Evolutionary conservation across 2,797 vertebrate species (phyloP).

Genomic region (Hephaestus fuliginosus): DNA sequence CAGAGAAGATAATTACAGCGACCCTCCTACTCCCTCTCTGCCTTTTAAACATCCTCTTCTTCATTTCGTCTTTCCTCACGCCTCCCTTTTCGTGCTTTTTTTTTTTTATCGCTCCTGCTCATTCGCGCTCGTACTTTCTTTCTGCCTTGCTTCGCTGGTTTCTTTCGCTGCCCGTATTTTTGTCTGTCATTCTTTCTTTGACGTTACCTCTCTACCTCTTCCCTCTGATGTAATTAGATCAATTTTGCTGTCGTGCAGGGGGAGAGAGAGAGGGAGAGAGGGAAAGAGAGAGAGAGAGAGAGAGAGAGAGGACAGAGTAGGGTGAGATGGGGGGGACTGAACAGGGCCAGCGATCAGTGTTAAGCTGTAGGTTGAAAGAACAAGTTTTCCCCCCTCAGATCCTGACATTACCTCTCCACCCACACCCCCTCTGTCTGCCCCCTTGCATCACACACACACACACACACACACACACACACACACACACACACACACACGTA

Average conservation of each 20-base stretch:
- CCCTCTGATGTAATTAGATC: slow-evolving; percentile 56
- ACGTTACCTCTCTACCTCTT: slow-evolving; percentile 36
- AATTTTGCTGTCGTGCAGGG: slow-evolving; percentile 41
- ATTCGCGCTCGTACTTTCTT: slow-evolving; percentile 23
- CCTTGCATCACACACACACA: slow-evolving; percentile 43
- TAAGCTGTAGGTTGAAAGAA: slow-evolving; percentile 57
- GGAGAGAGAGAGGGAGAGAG: slow-evolving; percentile 1
- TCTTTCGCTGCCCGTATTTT: slow-evolving; percentile 43
- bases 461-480: background rate
- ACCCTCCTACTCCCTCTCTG: slow-evolving; percentile 68
- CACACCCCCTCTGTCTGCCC: slow-evolving; percentile 35
- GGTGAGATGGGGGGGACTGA: slow-evolving; percentile 1
- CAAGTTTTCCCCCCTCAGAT: slow-evolving; percentile 35
- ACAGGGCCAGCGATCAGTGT: slow-evolving; percentile 54
- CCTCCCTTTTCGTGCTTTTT: slow-evolving; percentile 21
- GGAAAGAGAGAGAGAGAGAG: background rate
- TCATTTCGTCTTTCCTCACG: slow-evolving; percentile 48
- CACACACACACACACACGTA: background rate
- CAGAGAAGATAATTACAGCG: slow-evolving; percentile 77
- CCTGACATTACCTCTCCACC: slow-evolving; percentile 49
- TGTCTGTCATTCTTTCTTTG: slow-evolving; percentile 41
- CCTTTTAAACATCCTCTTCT: slow-evolving; percentile 68
- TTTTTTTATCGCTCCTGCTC: slow-evolving; percentile 27
- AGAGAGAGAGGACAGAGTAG: slow-evolving; percentile 6
- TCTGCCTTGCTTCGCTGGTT: slow-evolving; percentile 37